These are phyloP conservation scores for Acanthosepion pharaonis DNA, from an alignment of 2,888 invertebrate species.

Conservation along the genomic window DNA sequence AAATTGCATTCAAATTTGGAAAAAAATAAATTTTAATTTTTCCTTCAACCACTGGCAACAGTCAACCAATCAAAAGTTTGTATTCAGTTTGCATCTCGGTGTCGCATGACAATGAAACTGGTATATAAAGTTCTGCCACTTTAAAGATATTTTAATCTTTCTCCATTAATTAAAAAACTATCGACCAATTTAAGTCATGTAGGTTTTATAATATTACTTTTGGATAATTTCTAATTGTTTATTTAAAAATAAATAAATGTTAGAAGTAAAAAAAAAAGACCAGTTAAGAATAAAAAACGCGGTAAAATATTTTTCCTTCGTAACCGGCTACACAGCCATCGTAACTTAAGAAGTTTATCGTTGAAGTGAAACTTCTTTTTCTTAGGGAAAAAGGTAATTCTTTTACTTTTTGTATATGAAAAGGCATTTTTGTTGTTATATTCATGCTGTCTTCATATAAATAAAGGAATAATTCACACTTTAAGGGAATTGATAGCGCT, in stretches of 20 bases:
- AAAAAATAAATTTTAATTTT: too few relatives aligned
- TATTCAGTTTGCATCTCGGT: slow-evolving; percentile 34
- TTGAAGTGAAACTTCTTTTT: not conserved
- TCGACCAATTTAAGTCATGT: not conserved
- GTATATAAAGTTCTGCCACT: not conserved
- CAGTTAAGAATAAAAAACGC: not conserved
- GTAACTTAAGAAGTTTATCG: not conserved
- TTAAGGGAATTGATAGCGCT: not conserved
- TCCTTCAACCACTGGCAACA: not conserved
- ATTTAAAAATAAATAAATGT: not conserved
- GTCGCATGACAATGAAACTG: slow-evolving; percentile 34
- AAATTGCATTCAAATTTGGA: too few relatives aligned
- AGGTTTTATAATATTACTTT: not conserved
- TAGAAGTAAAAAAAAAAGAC: not conserved
- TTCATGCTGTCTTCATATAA: not conserved
- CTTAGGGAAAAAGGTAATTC: not conserved
- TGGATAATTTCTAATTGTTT: not conserved
- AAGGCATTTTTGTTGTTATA: not conserved
- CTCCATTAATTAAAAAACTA: not conserved
- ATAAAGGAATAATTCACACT: not conserved
- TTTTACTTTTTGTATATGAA: not conserved
- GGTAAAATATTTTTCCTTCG: not conserved
- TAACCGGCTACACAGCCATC: not conserved
- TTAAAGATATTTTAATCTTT: not conserved
- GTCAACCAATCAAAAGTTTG: slow-evolving; percentile 6